Evolutionary conservation across 1,140 invertebrate genomes (phyloP).

Genomic region (Drosophila sulfurigaster): DNA sequence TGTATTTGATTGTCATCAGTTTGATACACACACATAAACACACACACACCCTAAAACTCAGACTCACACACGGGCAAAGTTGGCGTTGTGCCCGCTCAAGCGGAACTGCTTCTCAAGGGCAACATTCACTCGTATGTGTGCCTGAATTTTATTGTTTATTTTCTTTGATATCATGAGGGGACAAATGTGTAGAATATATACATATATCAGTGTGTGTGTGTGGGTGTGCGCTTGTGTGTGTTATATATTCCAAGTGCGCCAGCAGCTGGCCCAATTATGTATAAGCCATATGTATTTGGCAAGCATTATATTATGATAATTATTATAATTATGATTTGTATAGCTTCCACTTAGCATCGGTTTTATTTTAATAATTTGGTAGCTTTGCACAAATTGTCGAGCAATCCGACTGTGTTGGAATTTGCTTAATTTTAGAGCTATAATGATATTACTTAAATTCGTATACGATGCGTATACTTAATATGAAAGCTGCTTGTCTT

Average conservation of each 20-base stretch:
- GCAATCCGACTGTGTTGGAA: constrained; percentile 1
- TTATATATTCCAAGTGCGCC: constrained; percentile 57
- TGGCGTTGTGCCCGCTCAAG: constrained; percentile 43
- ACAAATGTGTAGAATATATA: constrained; percentile 40
- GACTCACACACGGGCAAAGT: constrained; percentile 8
- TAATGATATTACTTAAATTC: constrained; percentile 15
- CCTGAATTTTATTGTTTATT: constrained; percentile 83
- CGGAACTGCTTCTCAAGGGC: constrained; percentile 67
- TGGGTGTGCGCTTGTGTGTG: constrained; percentile 34
- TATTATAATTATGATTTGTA: constrained; percentile 46
- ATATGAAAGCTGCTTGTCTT: constrained; percentile 25
- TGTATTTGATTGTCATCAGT: constrained; percentile 82
- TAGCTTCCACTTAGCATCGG: background rate
- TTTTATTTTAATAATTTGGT: constrained; percentile 33
- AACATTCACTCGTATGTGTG: constrained; percentile 70
- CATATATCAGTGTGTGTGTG: constrained; percentile 25
- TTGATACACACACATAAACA: constrained; percentile 60
- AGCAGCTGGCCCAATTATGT: constrained; percentile 72
- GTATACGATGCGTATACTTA: constrained; percentile 18
- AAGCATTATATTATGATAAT: constrained; percentile 54
- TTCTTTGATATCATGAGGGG: constrained; percentile 71
- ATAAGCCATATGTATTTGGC: constrained; percentile 48
- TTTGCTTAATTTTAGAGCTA: constrained; percentile 2
- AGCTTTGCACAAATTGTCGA: constrained; percentile 6
- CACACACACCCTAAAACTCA: background rate